Conservation (phyloP, 1,140 invertebrate species). For the Camponotus pennsylvanicus region DNA sequence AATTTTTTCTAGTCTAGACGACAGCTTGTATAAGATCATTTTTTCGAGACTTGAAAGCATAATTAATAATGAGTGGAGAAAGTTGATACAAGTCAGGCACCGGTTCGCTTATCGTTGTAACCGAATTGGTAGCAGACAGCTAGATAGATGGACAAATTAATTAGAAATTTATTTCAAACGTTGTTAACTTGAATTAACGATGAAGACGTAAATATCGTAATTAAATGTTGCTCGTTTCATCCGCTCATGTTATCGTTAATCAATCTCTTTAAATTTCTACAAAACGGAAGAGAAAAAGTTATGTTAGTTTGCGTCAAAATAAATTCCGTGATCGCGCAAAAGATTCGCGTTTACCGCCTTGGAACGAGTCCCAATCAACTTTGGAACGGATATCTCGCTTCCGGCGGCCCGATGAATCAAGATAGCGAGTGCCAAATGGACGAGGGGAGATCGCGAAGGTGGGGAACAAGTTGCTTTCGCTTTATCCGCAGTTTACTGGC, state of each 20-base stretch:
- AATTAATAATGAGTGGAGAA: background rate
- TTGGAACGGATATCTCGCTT: constrained; percentile 28
- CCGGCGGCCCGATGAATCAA: constrained; percentile 41
- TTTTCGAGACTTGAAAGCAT: constrained; percentile 11
- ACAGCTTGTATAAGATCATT: background rate
- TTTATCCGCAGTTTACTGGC: constrained; percentile 71
- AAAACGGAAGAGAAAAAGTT: background rate
- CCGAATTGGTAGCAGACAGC: background rate
- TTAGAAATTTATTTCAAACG: background rate
- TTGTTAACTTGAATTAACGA: background rate
- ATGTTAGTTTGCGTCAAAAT: constrained; percentile 32
- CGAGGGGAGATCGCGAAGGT: constrained; percentile 33
- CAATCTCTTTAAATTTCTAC: background rate
- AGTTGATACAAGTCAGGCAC: background rate
- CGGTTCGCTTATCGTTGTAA: background rate
- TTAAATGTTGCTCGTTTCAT: background rate
- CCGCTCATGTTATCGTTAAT: background rate
- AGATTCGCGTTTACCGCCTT: background rate
- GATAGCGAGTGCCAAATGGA: constrained; percentile 54
- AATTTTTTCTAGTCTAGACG: constrained; percentile 3
- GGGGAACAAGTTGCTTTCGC: constrained; percentile 63
- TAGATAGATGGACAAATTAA: background rate
- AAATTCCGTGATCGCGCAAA: constrained; percentile 36
- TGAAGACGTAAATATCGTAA: background rate
- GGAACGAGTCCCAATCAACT: constrained; percentile 46